phyloP scores from a whole-genome alignment of 2,888 invertebrate genomes.

The Embidobia sp. region DNA sequence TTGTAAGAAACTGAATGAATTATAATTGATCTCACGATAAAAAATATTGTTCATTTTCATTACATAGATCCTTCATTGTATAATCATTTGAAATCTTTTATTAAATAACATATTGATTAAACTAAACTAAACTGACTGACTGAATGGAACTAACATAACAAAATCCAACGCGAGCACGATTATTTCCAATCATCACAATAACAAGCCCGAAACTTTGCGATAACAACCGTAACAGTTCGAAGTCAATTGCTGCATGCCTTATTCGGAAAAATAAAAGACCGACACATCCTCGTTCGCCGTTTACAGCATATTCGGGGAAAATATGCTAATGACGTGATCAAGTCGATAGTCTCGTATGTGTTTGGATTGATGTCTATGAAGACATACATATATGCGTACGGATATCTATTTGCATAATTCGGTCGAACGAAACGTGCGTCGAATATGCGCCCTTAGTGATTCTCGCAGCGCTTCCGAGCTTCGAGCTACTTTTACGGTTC shows the following conservation, averaged over 20 bases:
- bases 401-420: constrained; percentile 73
- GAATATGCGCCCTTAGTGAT: constrained; percentile 58
- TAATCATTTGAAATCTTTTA: neutral
- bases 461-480: constrained; percentile 48
- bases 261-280: constrained; percentile 20
- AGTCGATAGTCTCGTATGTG: constrained; percentile 46
- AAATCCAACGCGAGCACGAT: neutral
- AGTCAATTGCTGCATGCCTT: constrained; percentile 4
- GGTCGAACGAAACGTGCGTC: constrained; percentile 65
- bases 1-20: no score
- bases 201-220: neutral
- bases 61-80: no score
- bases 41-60: no score
- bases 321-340: constrained; percentile 53
- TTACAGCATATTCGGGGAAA: constrained; percentile 19
- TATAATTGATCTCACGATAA: no score
- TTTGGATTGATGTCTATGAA: constrained; percentile 59
- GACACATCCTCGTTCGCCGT: constrained; percentile 7
- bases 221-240: neutral
- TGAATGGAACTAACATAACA: no score
- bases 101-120: no score
- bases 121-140: no score
- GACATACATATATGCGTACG: constrained; percentile 54
- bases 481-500: constrained; percentile 62
- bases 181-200: constrained; percentile 1